A percentile compares a stretch with the other conserved stretches of the same genome.
Conservation (phyloP, 2,797 vertebrate genomes). For the Acanthopagrus latus region DNA sequence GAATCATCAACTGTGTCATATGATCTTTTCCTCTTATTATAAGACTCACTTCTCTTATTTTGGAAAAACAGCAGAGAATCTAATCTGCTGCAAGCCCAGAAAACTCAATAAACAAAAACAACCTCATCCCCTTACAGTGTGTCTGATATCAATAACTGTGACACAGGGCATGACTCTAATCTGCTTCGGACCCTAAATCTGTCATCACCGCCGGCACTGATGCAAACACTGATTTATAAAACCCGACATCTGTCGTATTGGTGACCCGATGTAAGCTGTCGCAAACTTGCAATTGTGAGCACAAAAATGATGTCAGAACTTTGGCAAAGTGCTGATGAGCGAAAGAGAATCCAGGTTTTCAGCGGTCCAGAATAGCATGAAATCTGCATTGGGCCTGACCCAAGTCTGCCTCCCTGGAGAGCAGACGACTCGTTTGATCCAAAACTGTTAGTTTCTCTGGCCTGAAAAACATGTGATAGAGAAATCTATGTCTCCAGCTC, state of each 20-base stretch:
- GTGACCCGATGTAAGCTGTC: slow-evolving; percentile 54
- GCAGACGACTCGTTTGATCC: slow-evolving; percentile 40
- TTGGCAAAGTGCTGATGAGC: slow-evolving; percentile 53
- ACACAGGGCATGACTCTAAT: slow-evolving; percentile 28
- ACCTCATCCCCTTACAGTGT: slow-evolving; percentile 8
- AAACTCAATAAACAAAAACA: slow-evolving; percentile 14
- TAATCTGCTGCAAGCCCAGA: not conserved
- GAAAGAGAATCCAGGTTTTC: slow-evolving; percentile 54
- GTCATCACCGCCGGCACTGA: slow-evolving; percentile 35
- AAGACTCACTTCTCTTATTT: not conserved
- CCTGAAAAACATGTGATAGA: slow-evolving; percentile 31
- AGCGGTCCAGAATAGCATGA: slow-evolving; percentile 50
- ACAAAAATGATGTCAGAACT: slow-evolving; percentile 34
- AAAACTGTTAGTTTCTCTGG: slow-evolving; percentile 46
- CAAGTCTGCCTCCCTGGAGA: slow-evolving; percentile 58
- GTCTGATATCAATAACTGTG: slow-evolving; percentile 26
- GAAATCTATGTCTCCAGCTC: slow-evolving; percentile 10
- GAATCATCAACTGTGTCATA: not conserved
- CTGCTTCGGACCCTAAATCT: slow-evolving; percentile 27
- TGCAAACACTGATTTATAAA: slow-evolving; percentile 52
- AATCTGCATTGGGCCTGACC: slow-evolving; percentile 57
- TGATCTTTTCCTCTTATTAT: too few species aligned
- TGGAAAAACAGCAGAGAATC: not conserved
- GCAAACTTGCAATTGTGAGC: slow-evolving; percentile 48
- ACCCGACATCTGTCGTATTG: slow-evolving; percentile 32